Base-by-base conservation (phyloP, 2,888 invertebrate genomes). In the Seladonia tumulorum region DNA sequence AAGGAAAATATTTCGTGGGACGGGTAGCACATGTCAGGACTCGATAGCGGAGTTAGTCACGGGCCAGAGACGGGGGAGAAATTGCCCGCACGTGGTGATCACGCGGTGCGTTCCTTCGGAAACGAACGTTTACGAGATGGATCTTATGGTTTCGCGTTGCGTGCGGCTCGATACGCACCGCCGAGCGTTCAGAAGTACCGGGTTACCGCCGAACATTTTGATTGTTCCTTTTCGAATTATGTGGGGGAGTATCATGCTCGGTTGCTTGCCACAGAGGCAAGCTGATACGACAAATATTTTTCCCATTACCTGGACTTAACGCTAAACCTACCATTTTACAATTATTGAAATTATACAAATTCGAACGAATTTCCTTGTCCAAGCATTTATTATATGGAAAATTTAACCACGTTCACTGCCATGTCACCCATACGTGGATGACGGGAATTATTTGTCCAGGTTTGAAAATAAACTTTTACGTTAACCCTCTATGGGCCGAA, bases 81-180 rank as follows among this genome's bases (percentile, higher is more conserved):
- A 89, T 87, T 73, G 76, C 35, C 79, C 70, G 82, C 84, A 85
- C 85, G 86, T 82, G 87, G 82, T 70, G 81, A 79, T 87, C 82
- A 76, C 57, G 66, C 81, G 71, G 29, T 60, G 18, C 73, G 66
- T 70, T 82, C 63, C 60, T 85, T 57, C 42, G 70, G 79, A 76
- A 76, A 73, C 71, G 66, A 85, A 83, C 72, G 82, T 81, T 88
- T 85, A 49, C 68, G 75, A 81, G 70, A 49, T 60, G 35, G 70
- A 71, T 77, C 73, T 89, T 82, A 71, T 73, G 76, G 82, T 88
- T 80, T 63, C 47, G 42, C 39, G 74, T 74, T 39, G 25, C 75
- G 72, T 71, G 60, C 60, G 42, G 35, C 63, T 39, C n/a, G 35
- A 68, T 39, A 45, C 70, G 42, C 73, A 60, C 66, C 74, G 22